phyloP scores from a whole-genome alignment of 2,888 invertebrate species.

The Heliconius aoede region DNA sequence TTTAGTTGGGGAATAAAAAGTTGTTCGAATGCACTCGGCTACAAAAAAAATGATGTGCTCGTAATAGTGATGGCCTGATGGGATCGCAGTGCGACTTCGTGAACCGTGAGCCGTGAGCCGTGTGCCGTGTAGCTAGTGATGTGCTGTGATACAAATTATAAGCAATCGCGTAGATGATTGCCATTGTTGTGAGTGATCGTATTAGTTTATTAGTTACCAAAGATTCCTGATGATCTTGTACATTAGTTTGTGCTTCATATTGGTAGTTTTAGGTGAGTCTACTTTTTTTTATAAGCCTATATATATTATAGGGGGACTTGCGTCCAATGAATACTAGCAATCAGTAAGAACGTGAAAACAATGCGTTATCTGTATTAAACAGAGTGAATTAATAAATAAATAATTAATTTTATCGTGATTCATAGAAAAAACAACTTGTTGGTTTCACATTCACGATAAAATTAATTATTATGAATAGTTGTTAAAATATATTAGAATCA shows the following conservation, averaged over 20 bases:
- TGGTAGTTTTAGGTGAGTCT: slow-evolving; percentile 82
- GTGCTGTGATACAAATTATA: slow-evolving; percentile 81
- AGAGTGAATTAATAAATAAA: slow-evolving; percentile 25
- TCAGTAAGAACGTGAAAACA: slow-evolving; percentile 19
- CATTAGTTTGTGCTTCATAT: slow-evolving; percentile 83
- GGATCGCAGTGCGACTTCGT: slow-evolving; percentile 80
- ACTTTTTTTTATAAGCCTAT: not conserved
- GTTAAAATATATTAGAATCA: not conserved
- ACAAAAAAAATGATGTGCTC: slow-evolving; percentile 75
- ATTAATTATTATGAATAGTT: not conserved
- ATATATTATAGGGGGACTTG: not conserved
- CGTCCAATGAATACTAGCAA: slow-evolving; percentile 17
- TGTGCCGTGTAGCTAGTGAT: slow-evolving; percentile 81
- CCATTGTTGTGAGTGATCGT: slow-evolving; percentile 76
- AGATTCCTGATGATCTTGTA: slow-evolving; percentile 84
- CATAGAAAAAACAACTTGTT: too few relatives aligned
- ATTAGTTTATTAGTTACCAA: slow-evolving; percentile 83
- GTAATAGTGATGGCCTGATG: slow-evolving; percentile 80
- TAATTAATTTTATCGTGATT: not conserved
- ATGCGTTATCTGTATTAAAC: slow-evolving; percentile 26
- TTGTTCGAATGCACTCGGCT: slow-evolving; percentile 76
- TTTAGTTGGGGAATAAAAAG: slow-evolving; percentile 75
- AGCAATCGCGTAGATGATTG: slow-evolving; percentile 81
- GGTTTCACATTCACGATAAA: too few relatives aligned
- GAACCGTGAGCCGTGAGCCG: too few relatives aligned